These are phyloP conservation scores for Pemphredon lugubris DNA, from an alignment of 2,888 invertebrate genomes.

Conservation along the genomic window DNA sequence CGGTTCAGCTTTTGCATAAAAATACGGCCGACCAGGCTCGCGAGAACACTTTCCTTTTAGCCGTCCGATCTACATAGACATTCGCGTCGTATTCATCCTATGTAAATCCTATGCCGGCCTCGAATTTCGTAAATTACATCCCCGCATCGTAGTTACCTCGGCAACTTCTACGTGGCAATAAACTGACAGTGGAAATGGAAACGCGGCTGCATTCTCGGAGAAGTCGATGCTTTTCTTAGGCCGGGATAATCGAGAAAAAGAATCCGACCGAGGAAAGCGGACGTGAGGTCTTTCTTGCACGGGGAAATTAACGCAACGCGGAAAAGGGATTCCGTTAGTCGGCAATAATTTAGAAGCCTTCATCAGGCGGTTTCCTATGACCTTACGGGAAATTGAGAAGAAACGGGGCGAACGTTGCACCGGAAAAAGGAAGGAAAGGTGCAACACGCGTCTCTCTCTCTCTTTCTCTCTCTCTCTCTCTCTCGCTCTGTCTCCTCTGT, in stretches of 20 bases:
- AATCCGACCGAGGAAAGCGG: too few species aligned
- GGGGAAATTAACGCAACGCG: constrained; percentile 44
- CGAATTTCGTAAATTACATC: constrained; percentile 16
- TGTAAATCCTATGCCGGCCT: constrained; percentile 6
- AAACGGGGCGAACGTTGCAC: neutral
- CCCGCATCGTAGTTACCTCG: too few species aligned
- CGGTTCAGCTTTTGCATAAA: neutral
- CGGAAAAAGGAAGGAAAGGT: constrained; percentile 2
- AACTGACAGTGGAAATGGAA: constrained; percentile 31
- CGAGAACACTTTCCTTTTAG: neutral
- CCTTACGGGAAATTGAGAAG: constrained; percentile 6
- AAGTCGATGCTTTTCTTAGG: constrained; percentile 31
- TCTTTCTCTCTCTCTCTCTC: neutral
- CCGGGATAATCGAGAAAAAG: constrained; percentile 32
- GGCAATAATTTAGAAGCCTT: constrained; percentile 51
- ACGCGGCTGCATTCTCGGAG: constrained; percentile 21
- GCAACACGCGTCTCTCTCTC: neutral
- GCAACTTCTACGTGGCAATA: too few species aligned
- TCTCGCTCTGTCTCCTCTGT: neutral
- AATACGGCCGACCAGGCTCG: neutral
- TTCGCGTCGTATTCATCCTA: constrained; percentile 18
- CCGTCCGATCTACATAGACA: neutral
- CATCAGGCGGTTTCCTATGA: constrained; percentile 25
- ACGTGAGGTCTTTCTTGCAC: constrained; percentile 7
- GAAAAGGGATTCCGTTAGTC: constrained; percentile 41